Base-by-base conservation (phyloP, 2,113 vertebrate species). In the Siniperca chuatsi region DNA sequence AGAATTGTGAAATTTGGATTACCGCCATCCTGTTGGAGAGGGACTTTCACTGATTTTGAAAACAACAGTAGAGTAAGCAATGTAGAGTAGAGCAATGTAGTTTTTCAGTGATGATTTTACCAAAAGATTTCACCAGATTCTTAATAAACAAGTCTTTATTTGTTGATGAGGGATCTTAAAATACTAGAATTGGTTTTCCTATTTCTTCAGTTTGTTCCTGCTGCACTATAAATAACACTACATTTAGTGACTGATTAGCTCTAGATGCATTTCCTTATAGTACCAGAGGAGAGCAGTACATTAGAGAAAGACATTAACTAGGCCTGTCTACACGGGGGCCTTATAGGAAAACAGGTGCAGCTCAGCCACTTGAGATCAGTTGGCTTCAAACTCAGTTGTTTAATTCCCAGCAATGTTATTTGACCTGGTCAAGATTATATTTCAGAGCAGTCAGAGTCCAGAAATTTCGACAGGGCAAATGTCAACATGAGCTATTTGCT, bases 281-380 rank as follows among this genome's bases (percentile, higher is more conserved):
- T 16, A 11, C 60, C 66, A 67, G 37, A 79, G 55, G 79, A 78
- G 80, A 29, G 73, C 65, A 87, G 65, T 70, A 70, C 42, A 84
- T 46, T 40, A 40, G 20, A 25, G 62, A 52, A 40, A 58, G 5
- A 20, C 35, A 20, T 40, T 25, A 46, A 15, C 15, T 35, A 2
- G 7, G 42, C 25, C 52, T 18, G 35, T 66, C 12, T 4, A 54
- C 25, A 16, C 65, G 3, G 57, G 78, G 68, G 33, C 48, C 73
- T 66, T 29, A 33, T 1, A 8, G 68, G 25, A 50, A 83, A 89
- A 91, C 90, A 93, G 91, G 83, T 92, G 91, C 85, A 78, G 79
- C 74, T 4, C 42, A 44, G 80, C 8, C 61, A 86, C 70, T 71
- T 72, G 84, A 77, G 66, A 65, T 77, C 25, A 13, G 15, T 62